Conservation (phyloP, 2,888 invertebrate species). For the Xanthostigma xanthostigma region DNA sequence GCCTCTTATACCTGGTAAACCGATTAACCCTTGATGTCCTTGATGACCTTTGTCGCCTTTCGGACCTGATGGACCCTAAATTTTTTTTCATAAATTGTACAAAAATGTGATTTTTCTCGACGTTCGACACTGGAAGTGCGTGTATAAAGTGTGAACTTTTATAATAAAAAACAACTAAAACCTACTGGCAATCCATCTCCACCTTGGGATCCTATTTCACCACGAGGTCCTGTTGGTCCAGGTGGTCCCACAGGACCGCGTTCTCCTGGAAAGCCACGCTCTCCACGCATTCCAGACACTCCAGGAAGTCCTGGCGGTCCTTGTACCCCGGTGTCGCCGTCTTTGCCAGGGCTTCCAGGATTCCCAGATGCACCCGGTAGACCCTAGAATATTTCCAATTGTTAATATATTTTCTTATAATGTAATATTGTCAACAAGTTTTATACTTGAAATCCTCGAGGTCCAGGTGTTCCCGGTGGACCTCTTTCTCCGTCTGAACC, state of each 20-base stretch:
- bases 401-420: neutral
- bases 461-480: constrained; percentile 57
- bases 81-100: constrained; percentile 5
- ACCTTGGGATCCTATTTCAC: constrained; percentile 50
- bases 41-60: constrained; percentile 57
- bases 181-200: constrained; percentile 51
- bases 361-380: constrained; percentile 60
- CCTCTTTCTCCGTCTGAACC: constrained; percentile 66
- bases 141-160: too few species aligned
- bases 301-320: constrained; percentile 44
- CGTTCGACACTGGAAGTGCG: too few species aligned
- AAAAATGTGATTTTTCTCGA: neutral
- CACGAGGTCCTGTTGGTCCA: constrained; percentile 48
- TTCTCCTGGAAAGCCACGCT: constrained; percentile 60
- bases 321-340: constrained; percentile 58
- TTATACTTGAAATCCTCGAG: constrained; percentile 64
- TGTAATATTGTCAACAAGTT: neutral
- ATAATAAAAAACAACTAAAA: constrained; percentile 6
- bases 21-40: constrained; percentile 54
- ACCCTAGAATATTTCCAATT: constrained; percentile 30
- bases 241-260: constrained; percentile 52
- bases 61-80: constrained; percentile 47
- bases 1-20: constrained; percentile 55
- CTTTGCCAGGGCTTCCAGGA: constrained; percentile 63
- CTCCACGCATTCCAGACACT: constrained; percentile 38